Percentiles rank a stretch among this genome's conserved stretches.
Evolutionary conservation across 2,888 invertebrate species (phyloP).

Genomic region (Mythimna ferrago): DNA sequence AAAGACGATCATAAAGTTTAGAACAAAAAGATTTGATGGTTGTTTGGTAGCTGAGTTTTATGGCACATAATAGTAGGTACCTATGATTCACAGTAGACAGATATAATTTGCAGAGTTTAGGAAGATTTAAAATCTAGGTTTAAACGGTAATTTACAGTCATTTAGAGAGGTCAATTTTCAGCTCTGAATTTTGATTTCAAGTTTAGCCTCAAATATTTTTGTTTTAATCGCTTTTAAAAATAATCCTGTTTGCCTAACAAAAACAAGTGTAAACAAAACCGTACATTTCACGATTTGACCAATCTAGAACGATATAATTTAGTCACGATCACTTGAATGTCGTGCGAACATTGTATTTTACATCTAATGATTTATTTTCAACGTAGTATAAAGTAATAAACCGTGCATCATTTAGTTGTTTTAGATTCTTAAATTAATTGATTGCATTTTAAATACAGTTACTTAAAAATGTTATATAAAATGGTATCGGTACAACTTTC

Average conservation of each 20-base stretch:
- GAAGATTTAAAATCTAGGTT: background rate
- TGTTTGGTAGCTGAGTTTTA: conserved; percentile 20
- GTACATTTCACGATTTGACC: conserved; percentile 36
- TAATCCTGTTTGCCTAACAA: background rate
- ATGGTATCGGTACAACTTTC: conserved; percentile 41
- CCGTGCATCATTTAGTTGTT: conserved; percentile 26
- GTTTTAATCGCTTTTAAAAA: background rate
- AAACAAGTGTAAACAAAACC: conserved; percentile 14
- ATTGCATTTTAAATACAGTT: conserved; percentile 46
- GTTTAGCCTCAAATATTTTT: background rate
- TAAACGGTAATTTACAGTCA: background rate
- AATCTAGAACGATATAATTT: conserved; percentile 32
- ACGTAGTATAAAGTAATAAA: conserved; percentile 46
- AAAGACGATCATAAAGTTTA: conserved; percentile 37
- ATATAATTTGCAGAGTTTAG: background rate
- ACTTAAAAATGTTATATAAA: conserved; percentile 46
- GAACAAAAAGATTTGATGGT: conserved; percentile 25
- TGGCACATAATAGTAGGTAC: conserved; percentile 5
- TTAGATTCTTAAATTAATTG: conserved; percentile 51
- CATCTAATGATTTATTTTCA: conserved; percentile 51
- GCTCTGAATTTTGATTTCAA: background rate
- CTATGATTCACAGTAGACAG: background rate
- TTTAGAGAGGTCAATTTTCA: background rate
- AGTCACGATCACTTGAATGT: conserved; percentile 50
- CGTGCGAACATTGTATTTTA: conserved; percentile 47